Evolutionary conservation across 1,140 invertebrate genomes (phyloP).

Genomic region (Atta texana): DNA sequence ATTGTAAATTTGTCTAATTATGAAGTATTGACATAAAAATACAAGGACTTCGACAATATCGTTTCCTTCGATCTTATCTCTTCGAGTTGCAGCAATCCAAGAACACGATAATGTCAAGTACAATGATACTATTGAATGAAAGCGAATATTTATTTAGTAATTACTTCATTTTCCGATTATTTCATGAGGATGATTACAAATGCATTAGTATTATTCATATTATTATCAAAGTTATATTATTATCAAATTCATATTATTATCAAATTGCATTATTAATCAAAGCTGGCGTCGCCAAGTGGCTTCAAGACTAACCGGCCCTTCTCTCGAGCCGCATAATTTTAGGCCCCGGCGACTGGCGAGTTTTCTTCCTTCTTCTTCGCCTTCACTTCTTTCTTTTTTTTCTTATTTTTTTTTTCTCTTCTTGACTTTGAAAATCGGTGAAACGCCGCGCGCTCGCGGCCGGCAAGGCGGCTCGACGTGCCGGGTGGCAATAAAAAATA

Average conservation of each 20-base stretch:
- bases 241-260: background rate
- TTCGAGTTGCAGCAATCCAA: background rate
- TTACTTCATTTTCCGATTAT: too few species aligned
- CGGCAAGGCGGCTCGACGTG: slow-evolving; percentile 45
- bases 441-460: slow-evolving; percentile 44
- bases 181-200: background rate
- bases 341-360: background rate
- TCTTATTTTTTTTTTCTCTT: too few species aligned
- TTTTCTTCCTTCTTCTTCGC: background rate
- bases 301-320: background rate
- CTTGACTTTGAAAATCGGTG: slow-evolving; percentile 58
- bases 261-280: slow-evolving; percentile 32
- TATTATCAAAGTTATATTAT: too few species aligned
- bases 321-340: slow-evolving; percentile 31
- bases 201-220: background rate
- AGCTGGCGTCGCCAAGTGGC: background rate
- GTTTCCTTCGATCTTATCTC: background rate
- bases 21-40: background rate
- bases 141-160: too few species aligned
- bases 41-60: background rate
- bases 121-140: too few species aligned
- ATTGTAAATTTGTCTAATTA: background rate
- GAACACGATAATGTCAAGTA: too few species aligned
- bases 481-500: slow-evolving; percentile 73
- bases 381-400: background rate